Evolutionary conservation across 2,113 vertebrate genomes (phyloP), one percentile per base, ranked within the genome.

Genomic region (Silurus glanis): DNA sequence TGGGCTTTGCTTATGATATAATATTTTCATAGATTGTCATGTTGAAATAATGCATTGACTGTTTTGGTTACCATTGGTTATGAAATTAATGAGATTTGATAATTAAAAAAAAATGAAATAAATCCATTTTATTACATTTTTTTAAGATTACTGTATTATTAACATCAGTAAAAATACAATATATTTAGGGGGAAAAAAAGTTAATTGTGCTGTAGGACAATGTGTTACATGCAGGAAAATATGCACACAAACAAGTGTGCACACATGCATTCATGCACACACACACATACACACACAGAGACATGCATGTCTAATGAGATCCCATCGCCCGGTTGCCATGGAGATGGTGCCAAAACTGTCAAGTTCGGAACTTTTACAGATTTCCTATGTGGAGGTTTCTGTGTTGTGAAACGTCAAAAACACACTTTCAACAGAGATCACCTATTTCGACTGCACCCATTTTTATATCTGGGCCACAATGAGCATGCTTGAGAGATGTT

Each of bases 301-400:
- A 25, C 55, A 58, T 75, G 89, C 78, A 80, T 80, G 78, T 61
- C 14, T 91, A 95, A 95, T 94, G 93, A 95, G 94, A 92, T 91
- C 91, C 90, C 82, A 83, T 93, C 90, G 90, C 89, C 76, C 83
- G 88, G 95, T 95, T 94, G 92, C 95, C 92, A 95, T 95, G 94
- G 95, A 90, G 92, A 96, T 93, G 91, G 91, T 94, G 94, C 94
- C 93, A 94, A 95, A 95, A 94, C 94, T 94, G 94, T 95, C 95
- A 95, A 93, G 93, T 94, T 94, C 91, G 90, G 85, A 87, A 89
- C 87, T 92, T 90, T 93, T 94, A 94, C 87, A 92, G 94, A 94
- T 88, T 89, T 90, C 88, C 86, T 80, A 92, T 91, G 90, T 90
- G 92, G 92, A 80, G 91, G 88, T 88, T 82, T 91, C 75, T 90